Evolutionary conservation across 2,888 invertebrate genomes (phyloP).

Genomic region (Pammene fasciana): DNA sequence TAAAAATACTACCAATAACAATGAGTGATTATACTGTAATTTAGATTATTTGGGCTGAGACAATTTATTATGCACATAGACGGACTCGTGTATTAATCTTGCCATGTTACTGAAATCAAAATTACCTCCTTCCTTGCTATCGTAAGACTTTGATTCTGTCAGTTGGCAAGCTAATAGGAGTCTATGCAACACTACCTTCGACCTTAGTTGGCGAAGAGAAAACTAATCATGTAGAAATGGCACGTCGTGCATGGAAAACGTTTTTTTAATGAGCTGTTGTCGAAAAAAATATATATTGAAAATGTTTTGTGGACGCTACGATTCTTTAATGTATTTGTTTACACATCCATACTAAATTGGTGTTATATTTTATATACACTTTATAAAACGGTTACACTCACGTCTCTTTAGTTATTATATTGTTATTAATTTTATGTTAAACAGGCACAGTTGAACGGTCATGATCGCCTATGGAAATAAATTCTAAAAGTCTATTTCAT

Average conservation of each 20-base stretch:
- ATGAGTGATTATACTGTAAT: not conserved
- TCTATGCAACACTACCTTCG: conserved; percentile 33
- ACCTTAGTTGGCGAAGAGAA: conserved; percentile 29
- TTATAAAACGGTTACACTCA: too few relatives aligned
- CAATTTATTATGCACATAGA: not conserved
- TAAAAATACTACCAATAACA: too few relatives aligned
- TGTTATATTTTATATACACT: too few relatives aligned
- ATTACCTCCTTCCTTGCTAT: conserved; percentile 38
- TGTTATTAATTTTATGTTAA: too few relatives aligned
- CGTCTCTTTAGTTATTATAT: too few relatives aligned
- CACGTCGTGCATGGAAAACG: conserved; percentile 30
- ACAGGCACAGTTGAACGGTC: too few relatives aligned
- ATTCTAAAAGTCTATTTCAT: not conserved
- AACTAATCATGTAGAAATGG: conserved; percentile 26
- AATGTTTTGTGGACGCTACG: not conserved
- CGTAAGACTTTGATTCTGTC: conserved; percentile 26
- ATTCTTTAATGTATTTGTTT: not conserved
- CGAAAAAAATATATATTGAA: not conserved
- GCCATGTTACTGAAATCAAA: conserved; percentile 18
- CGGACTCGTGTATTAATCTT: conserved; percentile 8
- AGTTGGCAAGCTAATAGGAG: conserved; percentile 7
- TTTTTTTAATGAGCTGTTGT: not conserved
- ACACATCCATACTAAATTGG: too few relatives aligned
- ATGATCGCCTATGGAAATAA: not conserved
- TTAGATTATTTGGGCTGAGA: not conserved